Evolutionary conservation across 1,140 invertebrate genomes (phyloP).

Genomic region (Drosophila navojoa): DNA sequence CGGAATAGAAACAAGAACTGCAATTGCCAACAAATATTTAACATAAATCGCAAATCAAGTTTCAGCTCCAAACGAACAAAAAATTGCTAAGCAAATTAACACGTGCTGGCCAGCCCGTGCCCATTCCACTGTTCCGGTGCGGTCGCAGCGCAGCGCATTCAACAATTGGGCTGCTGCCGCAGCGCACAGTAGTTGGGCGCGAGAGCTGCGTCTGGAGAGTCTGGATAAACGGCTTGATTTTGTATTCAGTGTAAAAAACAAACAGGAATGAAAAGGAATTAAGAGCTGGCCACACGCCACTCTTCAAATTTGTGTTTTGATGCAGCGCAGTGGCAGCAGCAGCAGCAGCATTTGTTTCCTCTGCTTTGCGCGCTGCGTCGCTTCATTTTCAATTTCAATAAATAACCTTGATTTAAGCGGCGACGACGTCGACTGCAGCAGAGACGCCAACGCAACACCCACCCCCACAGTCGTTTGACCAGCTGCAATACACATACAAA

Average conservation of each 20-base stretch:
- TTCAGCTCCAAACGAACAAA: background rate
- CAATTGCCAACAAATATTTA: background rate
- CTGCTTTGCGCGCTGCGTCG: constrained; percentile 30
- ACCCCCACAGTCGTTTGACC: constrained; percentile 66
- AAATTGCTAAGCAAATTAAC: constrained; percentile 24
- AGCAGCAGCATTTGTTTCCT: background rate
- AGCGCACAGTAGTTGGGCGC: background rate
- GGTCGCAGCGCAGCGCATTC: constrained; percentile 58
- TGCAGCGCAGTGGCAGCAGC: constrained; percentile 6
- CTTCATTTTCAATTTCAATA: constrained; percentile 82
- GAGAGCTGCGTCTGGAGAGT: constrained; percentile 1
- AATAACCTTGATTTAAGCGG: constrained; percentile 80
- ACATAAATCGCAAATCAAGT: constrained; percentile 10
- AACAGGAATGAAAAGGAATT: constrained; percentile 3
- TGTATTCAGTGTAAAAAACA: constrained; percentile 16
- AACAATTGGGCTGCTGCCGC: constrained; percentile 60
- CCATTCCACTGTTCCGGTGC: constrained; percentile 15
- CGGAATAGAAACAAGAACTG: background rate
- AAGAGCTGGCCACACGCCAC: constrained; percentile 11
- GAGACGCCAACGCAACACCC: constrained; percentile 49
- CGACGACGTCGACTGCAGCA: constrained; percentile 46
- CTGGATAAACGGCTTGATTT: constrained; percentile 39
- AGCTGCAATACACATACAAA: constrained; percentile 64
- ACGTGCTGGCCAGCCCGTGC: constrained; percentile 20
- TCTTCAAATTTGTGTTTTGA: constrained; percentile 20